Conservation (phyloP, 2,797 vertebrate genomes). For the Sebastes vulpes region DNA sequence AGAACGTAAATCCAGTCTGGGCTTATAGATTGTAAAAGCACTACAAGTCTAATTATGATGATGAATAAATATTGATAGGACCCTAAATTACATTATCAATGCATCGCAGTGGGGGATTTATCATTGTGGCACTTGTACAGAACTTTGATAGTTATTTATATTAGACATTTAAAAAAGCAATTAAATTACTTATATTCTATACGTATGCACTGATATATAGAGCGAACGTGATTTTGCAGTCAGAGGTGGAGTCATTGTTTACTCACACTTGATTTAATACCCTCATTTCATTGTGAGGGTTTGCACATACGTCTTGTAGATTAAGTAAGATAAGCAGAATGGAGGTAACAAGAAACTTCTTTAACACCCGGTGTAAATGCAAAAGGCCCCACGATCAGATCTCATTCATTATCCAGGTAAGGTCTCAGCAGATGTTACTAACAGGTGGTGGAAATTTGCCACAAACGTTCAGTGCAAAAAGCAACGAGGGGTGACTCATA, state of each 20-base stretch:
- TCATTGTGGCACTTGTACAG: neutral
- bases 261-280: no score
- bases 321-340: neutral
- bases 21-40: neutral
- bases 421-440: neutral
- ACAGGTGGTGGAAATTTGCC: neutral
- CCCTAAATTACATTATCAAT: conserved; percentile 43
- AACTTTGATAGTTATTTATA: conserved; percentile 31
- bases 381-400: neutral
- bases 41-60: conserved; percentile 10
- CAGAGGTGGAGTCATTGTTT: neutral
- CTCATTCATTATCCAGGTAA: neutral
- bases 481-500: neutral
- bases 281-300: no score
- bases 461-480: neutral
- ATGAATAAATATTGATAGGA: conserved; percentile 39
- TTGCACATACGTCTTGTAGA: no score
- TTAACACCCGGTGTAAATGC: neutral
- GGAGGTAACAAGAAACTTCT: neutral
- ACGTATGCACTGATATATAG: neutral
- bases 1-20: neutral
- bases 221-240: neutral
- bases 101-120: neutral
- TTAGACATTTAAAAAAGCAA: conserved; percentile 20
- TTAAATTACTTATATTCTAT: neutral